phyloP scores from a whole-genome alignment of 2,797 vertebrate species.

The Anomalospiza imberbis region DNA sequence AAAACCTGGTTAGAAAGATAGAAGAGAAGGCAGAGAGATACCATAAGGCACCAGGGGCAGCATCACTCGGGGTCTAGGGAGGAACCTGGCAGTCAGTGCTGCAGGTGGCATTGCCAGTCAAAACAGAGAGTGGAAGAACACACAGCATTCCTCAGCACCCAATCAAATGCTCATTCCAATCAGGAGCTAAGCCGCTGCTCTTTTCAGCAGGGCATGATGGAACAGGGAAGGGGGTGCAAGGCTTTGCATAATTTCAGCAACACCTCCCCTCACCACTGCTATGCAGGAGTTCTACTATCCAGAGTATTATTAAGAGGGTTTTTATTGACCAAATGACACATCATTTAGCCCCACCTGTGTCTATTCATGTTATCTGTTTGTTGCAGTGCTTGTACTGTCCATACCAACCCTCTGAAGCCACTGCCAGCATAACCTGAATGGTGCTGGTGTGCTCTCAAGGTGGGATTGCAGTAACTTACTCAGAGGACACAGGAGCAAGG shows the following conservation, averaged over 20 bases:
- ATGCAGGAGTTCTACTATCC: background rate
- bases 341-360: background rate
- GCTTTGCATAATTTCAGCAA: background rate
- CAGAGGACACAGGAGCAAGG: background rate
- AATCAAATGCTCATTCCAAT: rapidly evolving
- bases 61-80: background rate
- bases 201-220: background rate
- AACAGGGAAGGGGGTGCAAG: background rate
- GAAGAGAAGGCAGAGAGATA: background rate
- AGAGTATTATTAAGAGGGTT: background rate
- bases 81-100: background rate
- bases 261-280: background rate
- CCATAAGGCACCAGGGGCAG: background rate
- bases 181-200: background rate
- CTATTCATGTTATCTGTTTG: background rate
- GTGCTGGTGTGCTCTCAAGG: background rate
- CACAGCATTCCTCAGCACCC: background rate
- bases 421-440: background rate
- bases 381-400: background rate
- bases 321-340: background rate
- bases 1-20: background rate
- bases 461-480: background rate
- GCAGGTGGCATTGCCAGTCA: background rate
- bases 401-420: background rate
- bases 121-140: background rate